A percentile compares a stretch with the other conserved stretches of the same genome.
phyloP scores from a whole-genome alignment of 2,888 invertebrate genomes.

The Bembecia ichneumoniformis region DNA sequence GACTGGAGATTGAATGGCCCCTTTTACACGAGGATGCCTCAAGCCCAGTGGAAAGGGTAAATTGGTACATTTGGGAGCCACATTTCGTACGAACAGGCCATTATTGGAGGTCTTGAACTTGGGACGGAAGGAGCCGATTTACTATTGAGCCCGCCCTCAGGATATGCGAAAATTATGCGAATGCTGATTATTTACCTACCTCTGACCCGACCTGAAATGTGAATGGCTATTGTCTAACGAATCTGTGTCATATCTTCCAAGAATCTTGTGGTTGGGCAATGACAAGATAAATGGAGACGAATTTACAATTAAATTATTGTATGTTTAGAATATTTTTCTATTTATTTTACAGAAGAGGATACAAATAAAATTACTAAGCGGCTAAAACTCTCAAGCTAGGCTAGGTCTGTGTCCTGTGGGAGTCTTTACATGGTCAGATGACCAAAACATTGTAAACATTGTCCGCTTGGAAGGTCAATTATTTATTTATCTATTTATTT shows the following conservation, averaged over 20 bases:
- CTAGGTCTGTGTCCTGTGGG: too few relatives aligned
- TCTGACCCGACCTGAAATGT: constrained; percentile 3
- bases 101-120: constrained; percentile 40
- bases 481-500: too few relatives aligned
- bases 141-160: constrained; percentile 16
- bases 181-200: constrained; percentile 23
- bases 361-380: too few relatives aligned
- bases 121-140: constrained; percentile 28
- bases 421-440: too few relatives aligned
- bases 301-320: too few relatives aligned
- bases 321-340: too few relatives aligned
- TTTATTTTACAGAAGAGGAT: too few relatives aligned
- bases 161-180: constrained; percentile 13
- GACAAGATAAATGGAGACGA: too few relatives aligned
- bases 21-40: constrained; percentile 29
- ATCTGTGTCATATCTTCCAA: not conserved
- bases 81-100: constrained; percentile 39
- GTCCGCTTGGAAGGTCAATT: too few relatives aligned
- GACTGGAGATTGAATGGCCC: constrained; percentile 39
- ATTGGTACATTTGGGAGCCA: constrained; percentile 40
- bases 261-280: not conserved
- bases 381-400: too few relatives aligned
- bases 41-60: constrained; percentile 33
- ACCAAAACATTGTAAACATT: too few relatives aligned
- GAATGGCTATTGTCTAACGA: not conserved